Base-by-base conservation (phyloP, 2,888 invertebrate genomes). In the Drosophila glabriapex region DNA sequence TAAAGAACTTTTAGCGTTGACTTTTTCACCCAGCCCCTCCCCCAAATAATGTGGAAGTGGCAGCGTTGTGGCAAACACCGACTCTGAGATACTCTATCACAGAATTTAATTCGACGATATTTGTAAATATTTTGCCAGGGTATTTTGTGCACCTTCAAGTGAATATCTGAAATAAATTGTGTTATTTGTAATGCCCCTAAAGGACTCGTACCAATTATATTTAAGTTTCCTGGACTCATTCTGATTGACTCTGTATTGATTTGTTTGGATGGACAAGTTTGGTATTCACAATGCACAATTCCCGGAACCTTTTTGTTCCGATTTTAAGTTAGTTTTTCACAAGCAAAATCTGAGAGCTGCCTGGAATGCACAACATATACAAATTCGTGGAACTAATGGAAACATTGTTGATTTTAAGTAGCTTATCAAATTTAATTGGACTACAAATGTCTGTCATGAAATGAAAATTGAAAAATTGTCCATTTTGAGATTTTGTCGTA, bases 1-100 rank as follows among this genome's bases (percentile, higher is more conserved):
- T 53, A 31, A 41, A 54, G 50, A 67, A 69, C 50, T 71, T 66
- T 67, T 54, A 68, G 41, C 78, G 52, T 54, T 73, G 76, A 72
- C 69, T 79, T 68, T 60, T 49, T 59, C 56, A 53, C 22, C 43
- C 66, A 55, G 65, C 5, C 19, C 2, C 16, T 9, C 46, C 16
- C 16, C 9, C 43, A 7, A 53, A 59, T 64, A 72, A 55, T 49
- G 64, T 39, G 28, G 31, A 69, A 19, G 33, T 3, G n/a, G 10
- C 22, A 12, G 9, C 12, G 19, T 12, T 14, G 4, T 2, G 9
- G 5, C 14, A 35, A 22, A 14, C 12, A 56, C 2, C 28, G 70
- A 52, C 28, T 16, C 0, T 7, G 29, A 29, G 22, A 43, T 69
- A 3, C 69, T 41, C 50, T 5, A 22, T 12, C 4, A 5, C 22